Conservation (phyloP, 2,113 vertebrate genomes). For the Microcebus griseorufus region DNA sequence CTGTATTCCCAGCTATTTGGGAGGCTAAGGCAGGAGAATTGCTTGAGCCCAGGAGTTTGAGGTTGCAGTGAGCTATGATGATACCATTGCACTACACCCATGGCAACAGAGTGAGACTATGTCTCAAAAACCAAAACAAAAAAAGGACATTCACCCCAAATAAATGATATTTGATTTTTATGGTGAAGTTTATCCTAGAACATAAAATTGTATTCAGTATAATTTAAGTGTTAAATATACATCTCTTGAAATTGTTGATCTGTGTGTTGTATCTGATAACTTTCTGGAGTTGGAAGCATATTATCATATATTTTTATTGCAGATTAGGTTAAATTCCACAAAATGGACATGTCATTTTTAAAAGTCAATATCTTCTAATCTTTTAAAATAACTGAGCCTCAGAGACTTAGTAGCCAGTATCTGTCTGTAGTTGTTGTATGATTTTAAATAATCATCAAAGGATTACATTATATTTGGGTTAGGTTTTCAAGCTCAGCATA, state of each 20-base stretch:
- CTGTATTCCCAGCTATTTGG: too few relatives aligned
- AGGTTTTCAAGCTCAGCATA: background rate
- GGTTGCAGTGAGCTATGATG: too few relatives aligned
- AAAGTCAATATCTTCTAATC: slow-evolving; percentile 32
- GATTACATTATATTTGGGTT: slow-evolving; percentile 13
- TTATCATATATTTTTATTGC: background rate
- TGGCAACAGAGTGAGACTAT: too few relatives aligned
- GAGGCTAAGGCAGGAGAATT: too few relatives aligned
- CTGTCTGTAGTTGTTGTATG: background rate
- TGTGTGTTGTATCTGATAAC: background rate
- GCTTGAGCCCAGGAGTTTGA: too few relatives aligned
- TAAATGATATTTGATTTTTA: slow-evolving; percentile 38
- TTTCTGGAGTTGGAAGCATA: background rate
- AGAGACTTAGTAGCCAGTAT: background rate
- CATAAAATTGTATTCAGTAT: slow-evolving; percentile 14
- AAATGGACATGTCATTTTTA: background rate
- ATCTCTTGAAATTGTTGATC: slow-evolving; percentile 3
- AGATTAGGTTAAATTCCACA: background rate
- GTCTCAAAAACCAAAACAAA: too few relatives aligned
- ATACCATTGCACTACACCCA: too few relatives aligned
- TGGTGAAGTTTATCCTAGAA: slow-evolving; percentile 29
- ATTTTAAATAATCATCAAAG: slow-evolving; percentile 38
- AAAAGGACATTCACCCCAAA: background rate
- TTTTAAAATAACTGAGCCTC: slow-evolving; percentile 17
- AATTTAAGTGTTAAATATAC: slow-evolving; percentile 34